Percentiles rank a stretch among this genome's conserved stretches.
Evolutionary conservation across 1,140 invertebrate genomes (phyloP).

Genomic region (Eueides isabella): DNA sequence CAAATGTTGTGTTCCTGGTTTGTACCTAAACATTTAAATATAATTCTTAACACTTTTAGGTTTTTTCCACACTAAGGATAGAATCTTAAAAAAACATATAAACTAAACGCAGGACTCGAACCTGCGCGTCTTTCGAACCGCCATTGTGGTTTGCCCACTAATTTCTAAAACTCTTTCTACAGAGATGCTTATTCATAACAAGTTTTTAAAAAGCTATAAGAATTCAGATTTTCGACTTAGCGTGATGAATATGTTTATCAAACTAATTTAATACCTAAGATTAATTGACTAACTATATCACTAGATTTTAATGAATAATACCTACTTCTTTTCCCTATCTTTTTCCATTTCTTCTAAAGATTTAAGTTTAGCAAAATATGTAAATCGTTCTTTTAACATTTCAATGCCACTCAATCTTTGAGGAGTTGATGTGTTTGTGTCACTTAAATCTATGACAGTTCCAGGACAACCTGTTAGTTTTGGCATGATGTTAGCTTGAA

Average conservation of each 20-base stretch:
- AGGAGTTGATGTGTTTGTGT: slow-evolving; percentile 45
- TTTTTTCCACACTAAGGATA: no score
- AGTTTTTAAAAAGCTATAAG: no score
- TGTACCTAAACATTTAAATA: slow-evolving; percentile 50
- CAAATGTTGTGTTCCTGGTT: slow-evolving; percentile 84
- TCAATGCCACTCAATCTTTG: slow-evolving; percentile 81
- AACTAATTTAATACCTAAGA: no score
- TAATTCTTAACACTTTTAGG: not conserved
- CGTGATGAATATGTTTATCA: no score
- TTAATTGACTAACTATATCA: not conserved
- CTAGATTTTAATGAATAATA: not conserved
- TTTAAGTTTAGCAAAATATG: slow-evolving; percentile 82
- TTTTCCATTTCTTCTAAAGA: slow-evolving; percentile 74
- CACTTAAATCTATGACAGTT: slow-evolving; percentile 84
- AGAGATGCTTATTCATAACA: no score
- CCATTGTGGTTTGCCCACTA: no score
- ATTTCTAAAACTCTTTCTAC: no score
- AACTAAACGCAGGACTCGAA: no score
- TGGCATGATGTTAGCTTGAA: slow-evolving; percentile 53
- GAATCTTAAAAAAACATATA: no score
- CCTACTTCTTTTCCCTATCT: slow-evolving; percentile 76
- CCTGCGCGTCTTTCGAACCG: no score
- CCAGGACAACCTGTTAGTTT: slow-evolving; percentile 83
- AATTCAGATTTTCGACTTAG: no score
- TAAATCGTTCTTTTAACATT: slow-evolving; percentile 84